phyloP scores from a whole-genome alignment of 2,797 vertebrate genomes.

The Mareca strepera region DNA sequence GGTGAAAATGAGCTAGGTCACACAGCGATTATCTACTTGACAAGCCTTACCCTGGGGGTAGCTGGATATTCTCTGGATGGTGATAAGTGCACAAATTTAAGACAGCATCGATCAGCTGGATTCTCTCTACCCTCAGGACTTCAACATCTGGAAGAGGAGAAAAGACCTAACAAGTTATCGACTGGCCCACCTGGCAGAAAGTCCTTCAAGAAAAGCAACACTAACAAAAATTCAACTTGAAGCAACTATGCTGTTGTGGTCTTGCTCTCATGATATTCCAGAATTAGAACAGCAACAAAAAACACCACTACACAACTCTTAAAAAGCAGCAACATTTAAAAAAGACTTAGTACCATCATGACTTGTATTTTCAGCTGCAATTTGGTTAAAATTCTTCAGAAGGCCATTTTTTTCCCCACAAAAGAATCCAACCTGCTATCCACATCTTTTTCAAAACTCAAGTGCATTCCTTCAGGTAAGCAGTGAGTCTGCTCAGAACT shows the following conservation, averaged over 20 bases:
- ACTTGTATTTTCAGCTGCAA: neutral
- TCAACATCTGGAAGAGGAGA: slow-evolving; percentile 86
- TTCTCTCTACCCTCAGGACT: slow-evolving; percentile 93
- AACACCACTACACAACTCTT: neutral
- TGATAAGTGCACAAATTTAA: slow-evolving; percentile 98
- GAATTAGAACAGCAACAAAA: neutral
- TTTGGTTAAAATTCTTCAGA: slow-evolving; percentile 7
- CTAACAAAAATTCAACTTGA: slow-evolving; percentile 25
- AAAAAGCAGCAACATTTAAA: neutral
- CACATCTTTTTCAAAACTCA: neutral
- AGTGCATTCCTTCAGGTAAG: neutral
- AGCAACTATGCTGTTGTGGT: slow-evolving; percentile 42
- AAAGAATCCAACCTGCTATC: neutral
- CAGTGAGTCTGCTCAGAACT: neutral
- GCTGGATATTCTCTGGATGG: slow-evolving; percentile 98
- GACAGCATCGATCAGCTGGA: slow-evolving; percentile 95
- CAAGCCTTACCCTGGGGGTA: slow-evolving; percentile 89
- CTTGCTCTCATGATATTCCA: slow-evolving; percentile 22
- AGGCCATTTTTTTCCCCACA: neutral
- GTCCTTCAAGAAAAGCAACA: slow-evolving; percentile 1
- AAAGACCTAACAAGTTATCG: slow-evolving; percentile 17
- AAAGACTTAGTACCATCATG: neutral
- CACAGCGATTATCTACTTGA: neutral
- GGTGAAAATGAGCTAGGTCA: neutral
- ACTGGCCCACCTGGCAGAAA: neutral